Percentiles rank a stretch among this genome's conserved stretches.
Evolutionary conservation across 1,140 invertebrate species (phyloP).

Genomic region (Muscidifurax raptorellus): DNA sequence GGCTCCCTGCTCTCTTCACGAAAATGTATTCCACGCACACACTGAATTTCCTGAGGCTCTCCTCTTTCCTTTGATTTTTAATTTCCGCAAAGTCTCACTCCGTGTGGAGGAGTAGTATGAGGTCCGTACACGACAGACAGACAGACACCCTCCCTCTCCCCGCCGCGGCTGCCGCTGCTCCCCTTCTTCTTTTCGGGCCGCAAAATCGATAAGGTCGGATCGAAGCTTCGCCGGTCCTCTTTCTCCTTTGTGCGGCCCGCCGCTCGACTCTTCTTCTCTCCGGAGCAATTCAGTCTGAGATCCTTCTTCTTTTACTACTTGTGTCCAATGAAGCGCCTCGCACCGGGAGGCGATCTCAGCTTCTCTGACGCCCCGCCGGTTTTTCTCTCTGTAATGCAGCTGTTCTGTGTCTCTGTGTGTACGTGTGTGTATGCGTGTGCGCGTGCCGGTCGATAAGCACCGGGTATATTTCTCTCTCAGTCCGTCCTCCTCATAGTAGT

Average conservation of each 20-base stretch:
- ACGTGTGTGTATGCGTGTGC: no score
- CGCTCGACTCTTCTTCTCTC: neutral
- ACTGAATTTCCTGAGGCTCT: neutral
- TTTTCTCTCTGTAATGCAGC: no score
- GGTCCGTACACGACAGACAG: neutral
- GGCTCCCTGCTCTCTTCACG: neutral
- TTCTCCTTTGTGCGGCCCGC: neutral
- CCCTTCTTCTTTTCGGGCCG: constrained; percentile 5
- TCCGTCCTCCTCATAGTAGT: neutral
- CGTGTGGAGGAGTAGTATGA: neutral
- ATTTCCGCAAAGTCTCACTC: neutral
- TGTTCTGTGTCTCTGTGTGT: constrained; percentile 26
- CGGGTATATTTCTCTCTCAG: constrained; percentile 14
- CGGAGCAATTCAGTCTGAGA: neutral
- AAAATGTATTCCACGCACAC: neutral
- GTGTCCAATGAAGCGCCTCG: no score
- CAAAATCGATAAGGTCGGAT: constrained; percentile 5
- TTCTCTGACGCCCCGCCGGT: constrained; percentile 36
- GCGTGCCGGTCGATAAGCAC: neutral
- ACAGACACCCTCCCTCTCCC: neutral
- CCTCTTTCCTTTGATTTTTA: neutral
- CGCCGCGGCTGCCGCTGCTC: neutral
- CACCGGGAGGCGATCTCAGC: neutral
- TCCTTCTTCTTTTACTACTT: neutral
- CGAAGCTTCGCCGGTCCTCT: neutral